These are phyloP conservation scores for Coregonus suidteri DNA, from an alignment of 2,797 vertebrate genomes.

Conservation along the genomic window DNA sequence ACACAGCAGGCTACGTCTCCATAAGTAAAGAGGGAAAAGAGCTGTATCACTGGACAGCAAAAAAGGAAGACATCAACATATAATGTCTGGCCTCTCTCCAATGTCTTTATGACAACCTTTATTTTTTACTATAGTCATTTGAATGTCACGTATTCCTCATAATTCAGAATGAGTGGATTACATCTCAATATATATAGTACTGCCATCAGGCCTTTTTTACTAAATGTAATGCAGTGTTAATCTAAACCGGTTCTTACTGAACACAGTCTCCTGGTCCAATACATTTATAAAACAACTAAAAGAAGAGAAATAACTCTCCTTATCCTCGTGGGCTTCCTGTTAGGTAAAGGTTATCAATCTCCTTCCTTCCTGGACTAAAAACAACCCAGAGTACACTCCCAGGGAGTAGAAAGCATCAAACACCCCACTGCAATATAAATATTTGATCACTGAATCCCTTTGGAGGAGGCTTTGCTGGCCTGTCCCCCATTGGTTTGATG, in stretches of 20 bases:
- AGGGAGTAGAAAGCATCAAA: constrained; percentile 52
- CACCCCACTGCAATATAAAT: constrained; percentile 60
- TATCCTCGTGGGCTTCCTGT: constrained; percentile 13
- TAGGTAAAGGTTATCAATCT: constrained; percentile 32
- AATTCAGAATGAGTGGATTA: neutral
- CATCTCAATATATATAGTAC: neutral
- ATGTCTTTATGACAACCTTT: neutral
- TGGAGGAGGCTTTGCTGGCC: constrained; percentile 52
- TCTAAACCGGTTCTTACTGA: neutral
- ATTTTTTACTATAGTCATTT: neutral
- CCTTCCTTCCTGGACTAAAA: constrained; percentile 43
- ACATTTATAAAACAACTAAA: constrained; percentile 4
- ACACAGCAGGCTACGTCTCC: neutral
- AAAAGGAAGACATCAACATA: neutral
- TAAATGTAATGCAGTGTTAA: neutral
- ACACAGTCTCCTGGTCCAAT: neutral
- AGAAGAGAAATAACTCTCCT: neutral
- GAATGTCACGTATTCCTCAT: neutral
- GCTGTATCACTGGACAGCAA: neutral
- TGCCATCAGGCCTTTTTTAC: neutral
- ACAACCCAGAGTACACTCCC: constrained; percentile 25
- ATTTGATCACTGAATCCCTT: constrained; percentile 61
- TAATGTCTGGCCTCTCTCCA: neutral
- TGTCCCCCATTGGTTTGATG: constrained; percentile 50
- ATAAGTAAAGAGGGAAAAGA: neutral